A percentile compares a stretch with the other conserved stretches of the same genome.
Evolutionary conservation across 2,797 vertebrate species (phyloP).

Genomic region (Melanotaenia boesemani): DNA sequence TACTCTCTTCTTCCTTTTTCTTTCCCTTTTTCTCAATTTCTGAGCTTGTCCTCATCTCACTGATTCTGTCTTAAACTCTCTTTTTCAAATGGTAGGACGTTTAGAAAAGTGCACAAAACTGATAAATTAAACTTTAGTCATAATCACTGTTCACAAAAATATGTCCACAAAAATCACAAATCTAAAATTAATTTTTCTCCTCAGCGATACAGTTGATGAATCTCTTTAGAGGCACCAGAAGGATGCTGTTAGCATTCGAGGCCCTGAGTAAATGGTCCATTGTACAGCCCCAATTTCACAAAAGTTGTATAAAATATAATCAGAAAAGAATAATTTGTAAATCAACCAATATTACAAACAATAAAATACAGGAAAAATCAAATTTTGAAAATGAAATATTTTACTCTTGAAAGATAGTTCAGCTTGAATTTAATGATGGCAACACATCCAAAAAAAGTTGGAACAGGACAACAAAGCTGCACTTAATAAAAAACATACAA

Average conservation of each 20-base stretch:
- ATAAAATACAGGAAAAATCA: not conserved
- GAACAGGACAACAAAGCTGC: no score
- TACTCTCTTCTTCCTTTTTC: conserved; percentile 44
- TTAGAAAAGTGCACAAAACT: conserved; percentile 37
- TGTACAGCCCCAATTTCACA: no score
- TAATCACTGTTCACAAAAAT: conserved; percentile 16
- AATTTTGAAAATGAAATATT: not conserved
- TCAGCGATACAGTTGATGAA: no score
- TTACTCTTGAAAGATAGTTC: not conserved
- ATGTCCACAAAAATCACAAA: not conserved
- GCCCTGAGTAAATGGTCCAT: no score
- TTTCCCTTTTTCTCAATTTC: conserved; percentile 37
- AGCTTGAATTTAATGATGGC: no score
- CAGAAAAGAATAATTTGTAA: not conserved
- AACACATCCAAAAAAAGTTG: no score
- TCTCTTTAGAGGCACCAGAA: no score
- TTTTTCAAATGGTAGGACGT: conserved; percentile 45
- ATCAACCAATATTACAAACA: not conserved
- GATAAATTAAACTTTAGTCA: conserved; percentile 37
- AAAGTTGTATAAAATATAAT: not conserved
- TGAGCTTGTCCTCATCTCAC: conserved; percentile 26
- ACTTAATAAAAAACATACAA: no score
- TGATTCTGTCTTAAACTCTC: conserved; percentile 23
- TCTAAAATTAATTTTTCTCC: not conserved
- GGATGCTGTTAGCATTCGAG: no score